phyloP scores from a whole-genome alignment of 2,888 invertebrate genomes.

The Dolichomitus sp. region DNA sequence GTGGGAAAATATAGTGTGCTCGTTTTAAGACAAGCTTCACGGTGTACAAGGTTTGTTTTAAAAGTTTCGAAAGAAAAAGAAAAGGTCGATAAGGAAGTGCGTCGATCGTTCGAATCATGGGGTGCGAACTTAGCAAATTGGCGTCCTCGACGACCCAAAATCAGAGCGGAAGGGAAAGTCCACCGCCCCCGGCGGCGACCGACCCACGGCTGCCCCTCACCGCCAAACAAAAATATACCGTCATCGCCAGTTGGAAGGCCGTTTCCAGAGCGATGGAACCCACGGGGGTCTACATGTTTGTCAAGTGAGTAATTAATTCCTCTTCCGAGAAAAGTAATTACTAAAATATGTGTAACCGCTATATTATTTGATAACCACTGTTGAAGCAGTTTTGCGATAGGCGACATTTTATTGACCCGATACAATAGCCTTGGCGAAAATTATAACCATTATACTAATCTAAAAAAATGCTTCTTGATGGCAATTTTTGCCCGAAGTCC shows the following conservation, averaged over 20 bases:
- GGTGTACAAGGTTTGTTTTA: not conserved
- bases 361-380: no score
- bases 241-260: slow-evolving; percentile 97
- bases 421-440: no score
- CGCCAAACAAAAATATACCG: slow-evolving; percentile 95
- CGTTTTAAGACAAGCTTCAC: not conserved
- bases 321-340: not conserved
- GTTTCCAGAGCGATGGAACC: slow-evolving; percentile 96
- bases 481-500: no score
- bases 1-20: not conserved
- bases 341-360: not conserved
- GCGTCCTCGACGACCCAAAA: slow-evolving; percentile 87
- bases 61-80: not conserved
- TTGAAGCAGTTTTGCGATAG: no score
- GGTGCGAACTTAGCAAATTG: slow-evolving; percentile 93
- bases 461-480: no score
- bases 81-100: not conserved
- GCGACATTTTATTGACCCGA: no score
- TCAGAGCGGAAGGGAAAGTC: slow-evolving; percentile 88
- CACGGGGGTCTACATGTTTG: slow-evolving; percentile 96
- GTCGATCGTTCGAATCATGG: slow-evolving; percentile 87
- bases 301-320: slow-evolving; percentile 91
- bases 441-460: no score
- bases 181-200: slow-evolving; percentile 90
- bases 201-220: slow-evolving; percentile 94